Conservation (phyloP, 2,888 invertebrate genomes). For the Spilosoma lubricipeda region DNA sequence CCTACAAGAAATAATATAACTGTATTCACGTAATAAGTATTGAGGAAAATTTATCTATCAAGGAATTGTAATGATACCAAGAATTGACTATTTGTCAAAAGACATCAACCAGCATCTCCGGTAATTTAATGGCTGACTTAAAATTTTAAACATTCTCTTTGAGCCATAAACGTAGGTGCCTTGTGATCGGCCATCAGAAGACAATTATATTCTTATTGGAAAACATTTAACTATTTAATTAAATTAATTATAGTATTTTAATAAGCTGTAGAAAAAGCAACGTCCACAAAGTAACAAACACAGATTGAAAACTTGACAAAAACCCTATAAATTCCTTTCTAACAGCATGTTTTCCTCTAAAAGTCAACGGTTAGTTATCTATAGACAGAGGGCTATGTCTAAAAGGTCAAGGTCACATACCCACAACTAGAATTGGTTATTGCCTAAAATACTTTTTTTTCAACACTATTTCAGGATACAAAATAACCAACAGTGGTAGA, state of each 20-base stretch:
- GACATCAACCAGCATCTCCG: background rate
- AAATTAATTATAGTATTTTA: too few relatives aligned
- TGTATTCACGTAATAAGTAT: background rate
- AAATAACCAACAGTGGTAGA: background rate
- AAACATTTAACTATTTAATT: too few relatives aligned
- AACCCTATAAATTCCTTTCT: too few relatives aligned
- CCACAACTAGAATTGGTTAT: too few relatives aligned
- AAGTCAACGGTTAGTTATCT: too few relatives aligned
- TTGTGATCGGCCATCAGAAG: background rate
- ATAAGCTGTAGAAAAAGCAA: too few relatives aligned
- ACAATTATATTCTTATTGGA: background rate
- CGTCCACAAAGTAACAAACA: too few relatives aligned
- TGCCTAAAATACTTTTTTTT: background rate
- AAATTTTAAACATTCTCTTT: conserved; percentile 13
- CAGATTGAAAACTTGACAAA: too few relatives aligned
- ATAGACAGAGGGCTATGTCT: too few relatives aligned
- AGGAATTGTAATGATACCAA: background rate
- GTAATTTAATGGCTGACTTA: conserved; percentile 4
- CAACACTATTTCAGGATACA: background rate
- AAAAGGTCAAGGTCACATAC: too few relatives aligned
- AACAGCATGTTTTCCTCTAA: too few relatives aligned
- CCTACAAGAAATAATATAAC: background rate
- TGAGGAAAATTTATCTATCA: background rate
- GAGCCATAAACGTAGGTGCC: too few relatives aligned
- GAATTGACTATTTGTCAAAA: conserved; percentile 2